phyloP scores from a whole-genome alignment of 2,888 invertebrate species.

The Apamea epomidion region DNA sequence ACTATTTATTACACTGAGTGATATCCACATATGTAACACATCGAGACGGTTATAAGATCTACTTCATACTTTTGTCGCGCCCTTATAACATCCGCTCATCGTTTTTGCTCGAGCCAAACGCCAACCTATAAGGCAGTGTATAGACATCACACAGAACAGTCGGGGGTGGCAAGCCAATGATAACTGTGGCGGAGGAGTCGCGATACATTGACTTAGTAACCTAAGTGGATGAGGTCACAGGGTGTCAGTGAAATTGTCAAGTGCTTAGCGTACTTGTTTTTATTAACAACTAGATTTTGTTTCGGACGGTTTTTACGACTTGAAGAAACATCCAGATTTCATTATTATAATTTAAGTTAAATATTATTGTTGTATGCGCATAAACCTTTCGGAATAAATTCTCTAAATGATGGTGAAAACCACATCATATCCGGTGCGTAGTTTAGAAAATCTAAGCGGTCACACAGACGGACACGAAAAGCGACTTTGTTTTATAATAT shows the following conservation, averaged over 20 bases:
- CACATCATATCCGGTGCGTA: background rate
- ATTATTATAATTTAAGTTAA: background rate
- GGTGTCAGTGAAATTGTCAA: background rate
- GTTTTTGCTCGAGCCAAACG: slow-evolving; percentile 32
- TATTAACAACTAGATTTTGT: background rate
- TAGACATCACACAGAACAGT: slow-evolving; percentile 19
- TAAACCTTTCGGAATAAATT: background rate
- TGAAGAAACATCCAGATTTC: background rate
- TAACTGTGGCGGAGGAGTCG: slow-evolving; percentile 41
- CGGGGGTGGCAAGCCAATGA: slow-evolving; percentile 55
- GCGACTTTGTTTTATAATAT: background rate
- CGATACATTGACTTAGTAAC: slow-evolving; percentile 36
- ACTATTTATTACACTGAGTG: background rate
- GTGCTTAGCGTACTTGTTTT: background rate
- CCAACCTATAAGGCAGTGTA: slow-evolving; percentile 35
- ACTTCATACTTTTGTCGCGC: background rate
- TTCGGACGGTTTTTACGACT: background rate
- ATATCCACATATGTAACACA: background rate
- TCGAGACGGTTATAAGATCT: background rate
- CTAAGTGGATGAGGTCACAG: slow-evolving; percentile 11
- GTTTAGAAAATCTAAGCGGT: background rate
- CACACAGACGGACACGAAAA: background rate
- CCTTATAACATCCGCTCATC: slow-evolving; percentile 27
- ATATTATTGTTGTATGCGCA: background rate
- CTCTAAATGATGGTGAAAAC: background rate